Conservation (phyloP, 2,888 invertebrate genomes). For the Clitarchus hookeri region DNA sequence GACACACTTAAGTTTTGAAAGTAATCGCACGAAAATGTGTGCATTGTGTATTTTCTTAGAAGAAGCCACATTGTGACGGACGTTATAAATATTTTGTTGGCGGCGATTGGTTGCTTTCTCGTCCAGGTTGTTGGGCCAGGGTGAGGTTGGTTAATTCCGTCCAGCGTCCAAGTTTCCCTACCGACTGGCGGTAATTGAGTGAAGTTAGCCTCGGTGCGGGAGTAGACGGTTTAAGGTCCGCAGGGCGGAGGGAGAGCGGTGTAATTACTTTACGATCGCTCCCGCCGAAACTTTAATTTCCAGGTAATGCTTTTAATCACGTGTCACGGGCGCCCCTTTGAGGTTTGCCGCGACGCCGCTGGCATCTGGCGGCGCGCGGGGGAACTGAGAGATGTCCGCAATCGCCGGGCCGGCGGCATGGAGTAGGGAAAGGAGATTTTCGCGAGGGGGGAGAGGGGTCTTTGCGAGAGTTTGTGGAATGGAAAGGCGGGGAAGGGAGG, state of each 20-base stretch:
- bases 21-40: too few species aligned
- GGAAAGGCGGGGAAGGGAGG: too few species aligned
- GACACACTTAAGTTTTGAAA: too few species aligned
- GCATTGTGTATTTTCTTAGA: too few species aligned
- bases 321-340: slow-evolving; percentile 39
- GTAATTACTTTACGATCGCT: slow-evolving; percentile 39
- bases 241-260: not conserved
- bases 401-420: not conserved
- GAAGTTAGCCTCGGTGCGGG: not conserved
- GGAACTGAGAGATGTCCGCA: not conserved
- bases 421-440: not conserved
- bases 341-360: slow-evolving; percentile 36
- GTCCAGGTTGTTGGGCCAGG: not conserved
- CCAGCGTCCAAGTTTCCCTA: not conserved
- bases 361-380: not conserved
- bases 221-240: slow-evolving; percentile 11
- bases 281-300: slow-evolving; percentile 39
- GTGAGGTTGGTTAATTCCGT: not conserved
- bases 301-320: slow-evolving; percentile 42
- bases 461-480: too few species aligned
- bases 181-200: not conserved
- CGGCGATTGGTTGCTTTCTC: not conserved
- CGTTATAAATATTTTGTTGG: too few species aligned
- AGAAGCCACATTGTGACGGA: too few species aligned
- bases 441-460: too few species aligned